Conservation (phyloP, 23 tunicate species). For the Halocynthia roretzi region DNA sequence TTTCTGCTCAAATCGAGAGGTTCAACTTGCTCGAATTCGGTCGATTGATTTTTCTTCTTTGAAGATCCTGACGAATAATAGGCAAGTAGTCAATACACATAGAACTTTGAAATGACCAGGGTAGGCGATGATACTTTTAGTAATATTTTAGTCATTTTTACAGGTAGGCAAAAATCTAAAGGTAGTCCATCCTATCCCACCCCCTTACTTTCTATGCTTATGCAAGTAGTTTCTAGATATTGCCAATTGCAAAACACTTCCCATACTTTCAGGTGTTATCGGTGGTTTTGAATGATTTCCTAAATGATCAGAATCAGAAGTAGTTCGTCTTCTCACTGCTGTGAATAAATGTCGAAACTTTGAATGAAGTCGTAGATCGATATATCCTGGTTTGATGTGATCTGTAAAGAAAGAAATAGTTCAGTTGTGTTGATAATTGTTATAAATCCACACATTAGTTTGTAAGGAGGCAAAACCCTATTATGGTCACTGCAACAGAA, state of each 20-base stretch:
- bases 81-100: no score
- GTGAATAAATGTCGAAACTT: conserved; percentile 14
- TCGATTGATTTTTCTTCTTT: neutral
- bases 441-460: no score
- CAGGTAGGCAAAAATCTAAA: no score
- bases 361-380: conserved; percentile 13
- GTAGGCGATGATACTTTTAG: no score
- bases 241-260: neutral
- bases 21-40: neutral
- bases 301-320: conserved; percentile 6
- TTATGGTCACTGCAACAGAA: no score
- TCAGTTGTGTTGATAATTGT: no score
- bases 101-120: no score
- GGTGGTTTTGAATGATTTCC: conserved; percentile 8
- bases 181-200: no score
- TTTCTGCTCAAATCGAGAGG: conserved; percentile 10
- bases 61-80: neutral
- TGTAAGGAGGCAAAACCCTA: no score
- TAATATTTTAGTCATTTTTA: no score
- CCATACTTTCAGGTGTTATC: conserved; percentile 9
- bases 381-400: conserved; percentile 13
- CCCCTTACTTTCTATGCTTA: no score
- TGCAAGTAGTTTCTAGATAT: no score
- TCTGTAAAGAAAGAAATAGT: neutral
- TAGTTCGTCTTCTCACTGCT: conserved; percentile 5